Base-by-base conservation (phyloP, 1,140 invertebrate species). In the Calosoma granatense region DNA sequence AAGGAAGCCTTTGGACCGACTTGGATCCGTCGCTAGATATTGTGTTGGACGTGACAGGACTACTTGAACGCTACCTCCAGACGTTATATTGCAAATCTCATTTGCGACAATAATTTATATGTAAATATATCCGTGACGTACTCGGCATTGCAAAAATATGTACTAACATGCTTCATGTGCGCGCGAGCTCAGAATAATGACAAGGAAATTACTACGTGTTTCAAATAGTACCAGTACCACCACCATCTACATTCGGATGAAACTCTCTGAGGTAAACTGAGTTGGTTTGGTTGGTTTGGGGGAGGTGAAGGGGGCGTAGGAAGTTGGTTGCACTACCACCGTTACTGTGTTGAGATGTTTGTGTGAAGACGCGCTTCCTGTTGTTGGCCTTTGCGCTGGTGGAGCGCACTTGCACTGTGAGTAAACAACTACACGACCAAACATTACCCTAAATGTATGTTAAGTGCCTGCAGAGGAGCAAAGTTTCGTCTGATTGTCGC, bases 71-170 rank as follows among this genome's bases (percentile, higher is more conserved):
- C 56, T 53, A 63, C 47, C 59, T 43, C 39, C 59, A 63, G 56
- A 65, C 64, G 65, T 65, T 67, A 68, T 67, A 67, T 68, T 65
- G 67, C 63, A 68, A 68, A 68, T 68, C 65, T 68, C 65, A 68
- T 68, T 68, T 68, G 66, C 62, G 67, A 66, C 65, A 68, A 68
- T 68, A 68, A 68, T 68, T 68, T 68, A 68, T 67, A 68, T 68
- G 67, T 68, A 68, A 68, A 68, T 68, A 68, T 64, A 67, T 66
- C 65, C 64, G 54, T 52, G 59, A 59, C 57, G 61, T 64, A 63
- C 62, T 64, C 64, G 65, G 64, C 62, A 65, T 65, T 63, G 53
- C 56, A 64, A 64, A 65, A 65, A 58, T 64, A 36, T 36, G 26
- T 36, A 36, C n/a, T 6, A 9, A n/a, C n/a, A 36, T 36, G 26